A percentile compares a stretch with the other conserved stretches of the same genome.
These are phyloP conservation scores for Tachycineta bicolor DNA, from an alignment of 2,113 vertebrate genomes.

Conservation along the genomic window DNA sequence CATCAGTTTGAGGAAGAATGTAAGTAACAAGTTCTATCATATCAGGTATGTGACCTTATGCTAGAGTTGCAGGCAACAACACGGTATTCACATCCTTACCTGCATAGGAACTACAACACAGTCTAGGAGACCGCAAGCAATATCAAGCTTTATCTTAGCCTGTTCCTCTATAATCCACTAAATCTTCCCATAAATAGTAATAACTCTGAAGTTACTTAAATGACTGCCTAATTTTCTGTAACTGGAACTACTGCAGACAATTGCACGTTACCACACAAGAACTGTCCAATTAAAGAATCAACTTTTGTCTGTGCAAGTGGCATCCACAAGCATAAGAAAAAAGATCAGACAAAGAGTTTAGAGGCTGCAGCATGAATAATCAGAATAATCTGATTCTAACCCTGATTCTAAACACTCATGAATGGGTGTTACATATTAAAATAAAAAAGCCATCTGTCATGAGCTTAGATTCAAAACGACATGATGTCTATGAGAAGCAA, in stretches of 20 bases:
- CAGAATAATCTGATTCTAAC: constrained; percentile 20
- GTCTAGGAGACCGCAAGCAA: background rate
- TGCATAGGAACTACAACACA: background rate
- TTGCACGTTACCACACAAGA: constrained; percentile 19
- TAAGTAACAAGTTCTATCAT: background rate
- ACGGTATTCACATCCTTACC: background rate
- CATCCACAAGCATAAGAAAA: constrained; percentile 18
- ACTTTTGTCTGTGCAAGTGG: constrained; percentile 34
- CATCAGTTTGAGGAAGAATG: background rate
- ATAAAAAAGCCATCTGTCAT: background rate
- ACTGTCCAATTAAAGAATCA: background rate
- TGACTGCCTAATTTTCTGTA: background rate
- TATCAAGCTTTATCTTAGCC: background rate
- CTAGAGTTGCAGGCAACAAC: background rate
- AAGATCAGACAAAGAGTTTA: background rate
- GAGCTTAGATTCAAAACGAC: background rate
- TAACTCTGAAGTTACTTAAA: background rate
- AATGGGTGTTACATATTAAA: constrained; percentile 15
- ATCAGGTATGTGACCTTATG: background rate
- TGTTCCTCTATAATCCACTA: background rate
- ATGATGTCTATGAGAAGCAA: background rate
- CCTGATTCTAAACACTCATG: background rate
- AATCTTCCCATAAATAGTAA: background rate
- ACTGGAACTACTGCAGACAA: constrained; percentile 20
- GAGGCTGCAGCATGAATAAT: constrained; percentile 9